phyloP scores from a whole-genome alignment of 2,888 invertebrate genomes.

The Abrostola triplasia region DNA sequence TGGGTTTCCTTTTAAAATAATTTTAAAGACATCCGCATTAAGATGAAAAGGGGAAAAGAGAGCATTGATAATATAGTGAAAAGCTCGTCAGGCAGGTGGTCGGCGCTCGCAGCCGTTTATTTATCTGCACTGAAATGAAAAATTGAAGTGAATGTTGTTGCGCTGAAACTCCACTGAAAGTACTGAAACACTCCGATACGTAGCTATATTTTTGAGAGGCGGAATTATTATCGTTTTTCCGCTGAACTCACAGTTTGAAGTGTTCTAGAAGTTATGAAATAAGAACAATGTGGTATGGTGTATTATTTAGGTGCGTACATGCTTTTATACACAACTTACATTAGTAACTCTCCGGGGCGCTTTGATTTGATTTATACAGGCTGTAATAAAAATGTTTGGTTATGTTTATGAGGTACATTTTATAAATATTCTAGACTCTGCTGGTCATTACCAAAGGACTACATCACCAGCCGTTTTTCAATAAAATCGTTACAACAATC shows the following conservation, averaged over 20 bases:
- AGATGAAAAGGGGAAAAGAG: constrained; percentile 51
- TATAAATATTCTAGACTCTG: too few relatives aligned
- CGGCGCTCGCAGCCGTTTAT: constrained; percentile 65
- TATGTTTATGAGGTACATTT: too few relatives aligned
- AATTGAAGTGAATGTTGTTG: constrained; percentile 68
- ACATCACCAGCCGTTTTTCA: not conserved
- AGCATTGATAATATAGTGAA: constrained; percentile 59
- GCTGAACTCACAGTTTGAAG: constrained; percentile 12
- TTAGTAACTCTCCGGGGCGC: too few relatives aligned
- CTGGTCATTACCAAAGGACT: too few relatives aligned
- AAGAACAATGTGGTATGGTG: not conserved
- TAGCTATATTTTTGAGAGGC: constrained; percentile 23
- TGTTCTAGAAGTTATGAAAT: constrained; percentile 13
- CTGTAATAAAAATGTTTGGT: too few relatives aligned
- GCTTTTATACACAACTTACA: too few relatives aligned
- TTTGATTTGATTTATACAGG: too few relatives aligned
- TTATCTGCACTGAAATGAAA: constrained; percentile 75
- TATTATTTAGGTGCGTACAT: not conserved
- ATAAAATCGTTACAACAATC: constrained; percentile 8
- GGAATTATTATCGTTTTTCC: constrained; percentile 26
- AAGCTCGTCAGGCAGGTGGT: constrained; percentile 73
- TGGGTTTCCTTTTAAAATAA: constrained; percentile 20
- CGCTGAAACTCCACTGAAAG: constrained; percentile 48
- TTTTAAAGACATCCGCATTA: constrained; percentile 52
- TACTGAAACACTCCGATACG: constrained; percentile 36